These are phyloP conservation scores for Brachionus plicatilis DNA, from an alignment of 1,140 invertebrate species.

Conservation along the genomic window DNA sequence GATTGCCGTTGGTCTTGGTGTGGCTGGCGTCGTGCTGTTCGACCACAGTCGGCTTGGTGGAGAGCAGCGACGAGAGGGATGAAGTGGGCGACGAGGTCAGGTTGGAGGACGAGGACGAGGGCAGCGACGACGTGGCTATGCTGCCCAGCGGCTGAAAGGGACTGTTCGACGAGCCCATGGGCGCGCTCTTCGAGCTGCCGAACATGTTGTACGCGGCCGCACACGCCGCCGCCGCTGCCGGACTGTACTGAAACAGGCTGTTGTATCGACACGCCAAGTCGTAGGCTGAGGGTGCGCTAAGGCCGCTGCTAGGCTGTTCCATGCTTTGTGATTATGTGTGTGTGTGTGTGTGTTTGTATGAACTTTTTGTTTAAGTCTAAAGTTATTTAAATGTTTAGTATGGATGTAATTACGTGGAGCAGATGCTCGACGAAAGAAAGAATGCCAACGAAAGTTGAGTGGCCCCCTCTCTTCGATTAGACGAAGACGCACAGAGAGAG, in stretches of 20 bases:
- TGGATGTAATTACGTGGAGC: background rate
- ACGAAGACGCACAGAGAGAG: background rate
- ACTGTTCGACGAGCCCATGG: background rate
- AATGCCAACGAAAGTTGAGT: background rate
- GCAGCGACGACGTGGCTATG: slow-evolving; percentile 5
- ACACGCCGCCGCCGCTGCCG: slow-evolving; percentile 7
- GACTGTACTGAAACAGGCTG: slow-evolving; percentile 30
- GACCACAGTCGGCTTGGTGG: background rate
- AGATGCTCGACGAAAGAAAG: background rate
- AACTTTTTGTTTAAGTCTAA: background rate
- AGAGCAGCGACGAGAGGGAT: background rate
- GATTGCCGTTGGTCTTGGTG: background rate
- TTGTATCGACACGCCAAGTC: slow-evolving; percentile 33
- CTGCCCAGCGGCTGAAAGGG: background rate
- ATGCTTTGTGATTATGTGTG: background rate
- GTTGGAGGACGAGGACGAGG: slow-evolving; percentile 3
- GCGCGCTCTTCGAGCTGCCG: background rate
- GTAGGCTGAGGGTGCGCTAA: background rate
- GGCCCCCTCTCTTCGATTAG: background rate
- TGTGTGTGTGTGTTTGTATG: background rate
- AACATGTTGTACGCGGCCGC: slow-evolving; percentile 13
- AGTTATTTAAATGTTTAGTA: background rate
- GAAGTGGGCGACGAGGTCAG: slow-evolving; percentile 11
- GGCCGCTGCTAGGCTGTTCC: slow-evolving; percentile 27
- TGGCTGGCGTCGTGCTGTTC: background rate